Conservation (phyloP, 2,888 invertebrate species). For the Amblyjoppa proteus region DNA sequence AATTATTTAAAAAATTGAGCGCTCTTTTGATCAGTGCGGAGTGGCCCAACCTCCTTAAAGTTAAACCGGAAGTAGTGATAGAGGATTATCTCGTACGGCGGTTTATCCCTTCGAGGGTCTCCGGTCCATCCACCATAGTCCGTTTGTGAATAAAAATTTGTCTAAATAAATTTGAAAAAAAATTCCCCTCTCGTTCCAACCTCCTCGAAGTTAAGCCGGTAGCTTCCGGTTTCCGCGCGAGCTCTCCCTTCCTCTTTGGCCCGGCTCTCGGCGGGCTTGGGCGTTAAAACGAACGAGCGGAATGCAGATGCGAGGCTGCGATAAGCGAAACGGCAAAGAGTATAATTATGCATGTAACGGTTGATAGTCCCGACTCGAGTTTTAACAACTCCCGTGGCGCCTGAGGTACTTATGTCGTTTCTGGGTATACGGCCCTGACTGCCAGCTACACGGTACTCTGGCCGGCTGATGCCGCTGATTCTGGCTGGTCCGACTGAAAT, state of each 20-base stretch:
- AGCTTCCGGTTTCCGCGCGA: not conserved
- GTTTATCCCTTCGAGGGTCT: too few relatives aligned
- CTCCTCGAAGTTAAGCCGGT: not conserved
- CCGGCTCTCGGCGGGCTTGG: not conserved
- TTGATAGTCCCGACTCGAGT: constrained; percentile 35
- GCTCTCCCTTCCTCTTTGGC: not conserved
- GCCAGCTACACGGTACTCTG: constrained; percentile 71
- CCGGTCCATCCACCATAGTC: too few relatives aligned
- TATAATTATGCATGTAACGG: not conserved
- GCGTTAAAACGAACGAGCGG: not conserved
- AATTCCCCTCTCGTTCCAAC: not conserved
- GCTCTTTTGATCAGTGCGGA: too few relatives aligned
- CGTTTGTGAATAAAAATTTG: too few relatives aligned
- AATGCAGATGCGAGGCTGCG: not conserved
- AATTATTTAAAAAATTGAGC: too few relatives aligned
- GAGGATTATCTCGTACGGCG: too few relatives aligned
- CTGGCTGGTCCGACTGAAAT: constrained; percentile 81
- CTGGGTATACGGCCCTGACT: constrained; percentile 75
- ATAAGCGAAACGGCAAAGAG: constrained; percentile 13
- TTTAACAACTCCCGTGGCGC: constrained; percentile 59
- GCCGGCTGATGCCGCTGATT: constrained; percentile 62
- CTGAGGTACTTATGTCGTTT: constrained; percentile 41
- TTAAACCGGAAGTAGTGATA: too few relatives aligned
- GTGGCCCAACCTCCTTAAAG: too few relatives aligned
- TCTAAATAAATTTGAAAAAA: too few relatives aligned